Evolutionary conservation across 2,888 invertebrate species (phyloP), one percentile per base, ranked within the genome.

Genomic region (Drosophila mulleri): DNA sequence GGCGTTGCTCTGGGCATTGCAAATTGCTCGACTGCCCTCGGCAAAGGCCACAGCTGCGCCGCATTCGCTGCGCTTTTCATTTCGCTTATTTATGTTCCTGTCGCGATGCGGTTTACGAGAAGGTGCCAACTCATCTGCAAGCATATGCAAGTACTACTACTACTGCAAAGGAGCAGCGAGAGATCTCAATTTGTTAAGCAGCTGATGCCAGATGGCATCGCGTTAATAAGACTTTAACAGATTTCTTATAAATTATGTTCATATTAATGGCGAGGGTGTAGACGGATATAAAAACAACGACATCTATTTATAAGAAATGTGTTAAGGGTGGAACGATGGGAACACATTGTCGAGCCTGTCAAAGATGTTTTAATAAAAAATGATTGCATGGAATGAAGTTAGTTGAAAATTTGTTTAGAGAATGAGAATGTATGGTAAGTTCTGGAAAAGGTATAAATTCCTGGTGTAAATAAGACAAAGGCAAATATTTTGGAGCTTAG

Each of bases 181-280:
- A 79, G 77, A 70, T 74, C 74, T 87, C 88, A 89, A 87, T 87
- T 87, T 87, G 89, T 89, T 79, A 78, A 88, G 86, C 89, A 87
- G 83, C 69, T 85, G 87, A 77, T 72, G 76, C 86, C 83, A 85
- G 79, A 78, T 88, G 86, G 86, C 57, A 37, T 66, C 61, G 54
- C 66, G 65, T 65, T 87, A 87, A 86, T 84, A 85, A 83, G 89
- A 74, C 88, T 74, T 63, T 74, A 81, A 83, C 83, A 89, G 80
- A 86, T 89, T 88, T 86, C 83, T 75, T 82, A 77, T 82, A 89
- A 89, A 86, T 84, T 71, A 75, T 82, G 70, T 65, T 74, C 29
- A 79, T 62, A 67, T 72, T 75, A 73, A 70, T 78, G 78, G 50
- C 64, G 59, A 54, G 69, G 63, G 58, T 62, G 54, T 58, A 16